Percentiles rank a stretch among this genome's conserved stretches.
These are phyloP conservation scores for Tragelaphus buxtoni DNA, from an alignment of 2,113 vertebrate species.

Conservation along the genomic window DNA sequence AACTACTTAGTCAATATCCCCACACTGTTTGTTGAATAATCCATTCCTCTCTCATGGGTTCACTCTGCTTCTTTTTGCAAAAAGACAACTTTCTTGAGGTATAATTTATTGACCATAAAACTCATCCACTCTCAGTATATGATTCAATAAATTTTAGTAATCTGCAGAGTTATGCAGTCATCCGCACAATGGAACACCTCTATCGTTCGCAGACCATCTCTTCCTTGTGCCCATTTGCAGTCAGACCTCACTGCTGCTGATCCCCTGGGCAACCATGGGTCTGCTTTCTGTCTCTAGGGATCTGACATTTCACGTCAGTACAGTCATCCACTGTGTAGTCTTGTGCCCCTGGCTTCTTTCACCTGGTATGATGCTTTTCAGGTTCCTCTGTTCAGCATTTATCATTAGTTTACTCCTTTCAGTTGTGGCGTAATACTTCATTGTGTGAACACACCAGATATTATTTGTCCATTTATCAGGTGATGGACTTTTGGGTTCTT, in stretches of 20 bases:
- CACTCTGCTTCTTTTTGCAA: background rate
- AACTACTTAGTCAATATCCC: background rate
- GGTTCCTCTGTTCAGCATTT: background rate
- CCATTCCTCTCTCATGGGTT: background rate
- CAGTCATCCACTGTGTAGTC: accelerated
- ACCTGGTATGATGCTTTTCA: accelerated
- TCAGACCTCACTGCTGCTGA: accelerated
- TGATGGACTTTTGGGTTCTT: background rate
- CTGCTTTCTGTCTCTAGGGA: background rate
- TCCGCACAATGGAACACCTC: background rate
- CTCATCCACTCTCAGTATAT: no score
- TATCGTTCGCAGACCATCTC: accelerated
- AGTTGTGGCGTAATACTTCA: background rate
- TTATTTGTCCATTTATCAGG: no score
- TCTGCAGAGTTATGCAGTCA: accelerated
- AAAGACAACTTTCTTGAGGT: background rate
- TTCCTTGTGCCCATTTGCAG: background rate
- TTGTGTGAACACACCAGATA: background rate
- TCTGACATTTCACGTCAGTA: accelerated
- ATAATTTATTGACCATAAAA: background rate
- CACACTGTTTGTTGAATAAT: background rate
- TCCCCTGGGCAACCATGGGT: accelerated
- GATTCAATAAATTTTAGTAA: background rate
- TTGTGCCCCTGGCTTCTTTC: background rate
- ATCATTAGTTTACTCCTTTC: background rate